phyloP scores from a whole-genome alignment of 2,888 invertebrate genomes.

The Synanthedon myopaeformis region DNA sequence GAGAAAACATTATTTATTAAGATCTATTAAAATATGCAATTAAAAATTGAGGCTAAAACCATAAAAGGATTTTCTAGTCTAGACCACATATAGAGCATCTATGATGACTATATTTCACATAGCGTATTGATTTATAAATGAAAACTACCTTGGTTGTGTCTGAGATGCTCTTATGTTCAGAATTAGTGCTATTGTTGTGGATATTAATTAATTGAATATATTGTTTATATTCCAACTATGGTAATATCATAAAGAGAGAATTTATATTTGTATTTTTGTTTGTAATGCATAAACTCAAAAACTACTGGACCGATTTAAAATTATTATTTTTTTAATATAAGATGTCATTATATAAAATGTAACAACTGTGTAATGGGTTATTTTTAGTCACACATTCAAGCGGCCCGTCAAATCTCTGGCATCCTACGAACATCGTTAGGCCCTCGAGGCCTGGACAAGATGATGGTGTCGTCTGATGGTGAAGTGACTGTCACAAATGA shows the following conservation, averaged over 20 bases:
- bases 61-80: too few relatives aligned
- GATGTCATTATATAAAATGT: background rate
- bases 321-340: background rate
- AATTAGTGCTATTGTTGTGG: too few relatives aligned
- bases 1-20: too few relatives aligned
- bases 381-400: constrained; percentile 95
- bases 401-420: constrained; percentile 92
- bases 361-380: background rate
- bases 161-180: background rate
- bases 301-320: too few relatives aligned
- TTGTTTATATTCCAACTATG: too few relatives aligned
- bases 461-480: constrained; percentile 97
- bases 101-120: constrained; percentile 3
- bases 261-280: too few relatives aligned
- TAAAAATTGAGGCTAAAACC: too few relatives aligned
- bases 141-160: constrained; percentile 10
- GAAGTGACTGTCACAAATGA: constrained; percentile 99
- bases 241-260: too few relatives aligned
- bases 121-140: constrained; percentile 11
- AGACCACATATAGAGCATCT: background rate
- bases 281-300: too few relatives aligned
- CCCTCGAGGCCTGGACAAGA: constrained; percentile 96
- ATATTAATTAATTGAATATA: too few relatives aligned
- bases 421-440: constrained; percentile 94
- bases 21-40: too few relatives aligned